phyloP scores from a whole-genome alignment of 2,113 vertebrate genomes.

The Puntigrus tetrazona region DNA sequence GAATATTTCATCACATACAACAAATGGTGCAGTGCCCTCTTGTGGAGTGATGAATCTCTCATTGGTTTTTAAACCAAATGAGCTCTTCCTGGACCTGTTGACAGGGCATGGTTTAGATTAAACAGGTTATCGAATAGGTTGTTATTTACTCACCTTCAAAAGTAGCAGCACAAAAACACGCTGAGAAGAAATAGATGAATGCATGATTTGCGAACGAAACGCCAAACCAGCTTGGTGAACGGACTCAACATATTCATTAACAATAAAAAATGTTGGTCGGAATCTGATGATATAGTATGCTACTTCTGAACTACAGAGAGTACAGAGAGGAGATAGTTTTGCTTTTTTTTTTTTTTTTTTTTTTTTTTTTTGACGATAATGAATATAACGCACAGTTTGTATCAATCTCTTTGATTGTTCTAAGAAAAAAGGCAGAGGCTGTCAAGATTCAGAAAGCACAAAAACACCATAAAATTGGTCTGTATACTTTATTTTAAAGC shows the following conservation, averaged over 20 bases:
- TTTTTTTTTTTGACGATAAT: too few species aligned
- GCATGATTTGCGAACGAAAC: background rate
- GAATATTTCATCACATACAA: conserved; percentile 44
- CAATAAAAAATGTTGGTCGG: background rate
- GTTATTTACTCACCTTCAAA: background rate
- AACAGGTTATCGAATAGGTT: too few species aligned
- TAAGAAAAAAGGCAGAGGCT: background rate
- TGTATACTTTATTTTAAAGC: background rate
- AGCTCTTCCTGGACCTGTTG: background rate
- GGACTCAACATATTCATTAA: background rate
- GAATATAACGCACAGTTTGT: background rate
- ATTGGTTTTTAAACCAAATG: background rate
- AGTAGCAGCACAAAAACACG: background rate
- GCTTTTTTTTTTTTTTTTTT: too few species aligned
- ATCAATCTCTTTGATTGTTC: background rate
- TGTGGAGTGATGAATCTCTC: conserved; percentile 51
- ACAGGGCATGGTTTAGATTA: background rate
- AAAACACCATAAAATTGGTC: background rate
- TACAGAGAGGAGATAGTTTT: background rate
- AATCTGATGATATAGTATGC: background rate
- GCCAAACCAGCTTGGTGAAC: background rate
- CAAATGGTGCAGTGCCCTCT: conserved; percentile 58
- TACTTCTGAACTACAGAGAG: background rate
- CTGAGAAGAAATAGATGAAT: background rate
- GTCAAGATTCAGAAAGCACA: background rate